Percentiles rank a stretch among this genome's conserved stretches.
These are phyloP conservation scores for Lordiphosa mommai DNA, from an alignment of 1,140 invertebrate species.

Conservation along the genomic window DNA sequence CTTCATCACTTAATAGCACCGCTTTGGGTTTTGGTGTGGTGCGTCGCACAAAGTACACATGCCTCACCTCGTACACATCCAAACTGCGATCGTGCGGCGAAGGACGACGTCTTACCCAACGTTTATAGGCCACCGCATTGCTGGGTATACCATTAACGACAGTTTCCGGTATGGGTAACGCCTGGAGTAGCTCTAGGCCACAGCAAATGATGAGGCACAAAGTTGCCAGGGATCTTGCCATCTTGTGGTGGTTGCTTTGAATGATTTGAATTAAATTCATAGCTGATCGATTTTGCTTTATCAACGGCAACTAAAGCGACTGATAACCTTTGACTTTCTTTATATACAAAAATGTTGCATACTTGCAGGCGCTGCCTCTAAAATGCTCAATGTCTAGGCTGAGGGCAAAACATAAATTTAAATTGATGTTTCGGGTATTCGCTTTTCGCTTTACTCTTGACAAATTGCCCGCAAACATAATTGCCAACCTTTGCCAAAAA, in stretches of 20 bases:
- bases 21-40: background rate
- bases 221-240: constrained; percentile 18
- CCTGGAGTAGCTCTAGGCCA: constrained; percentile 7
- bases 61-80: constrained; percentile 37
- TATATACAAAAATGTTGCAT: constrained; percentile 6
- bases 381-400: constrained; percentile 35
- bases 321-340: background rate
- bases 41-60: constrained; percentile 30
- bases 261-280: background rate
- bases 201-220: background rate
- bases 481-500: constrained; percentile 23
- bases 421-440: constrained; percentile 3
- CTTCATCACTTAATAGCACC: constrained; percentile 1
- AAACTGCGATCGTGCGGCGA: constrained; percentile 13
- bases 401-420: constrained; percentile 21
- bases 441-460: background rate
- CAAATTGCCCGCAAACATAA: constrained; percentile 47
- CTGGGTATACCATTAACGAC: constrained; percentile 1
- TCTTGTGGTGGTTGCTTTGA: constrained; percentile 15
- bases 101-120: constrained; percentile 17
- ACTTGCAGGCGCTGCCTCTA: constrained; percentile 15
- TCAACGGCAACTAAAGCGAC: background rate
- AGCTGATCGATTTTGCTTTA: background rate
- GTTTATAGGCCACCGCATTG: constrained; percentile 7
- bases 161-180: background rate